Base-by-base conservation (phyloP, 2,888 invertebrate species). In the Tuberolachnus salignus region DNA sequence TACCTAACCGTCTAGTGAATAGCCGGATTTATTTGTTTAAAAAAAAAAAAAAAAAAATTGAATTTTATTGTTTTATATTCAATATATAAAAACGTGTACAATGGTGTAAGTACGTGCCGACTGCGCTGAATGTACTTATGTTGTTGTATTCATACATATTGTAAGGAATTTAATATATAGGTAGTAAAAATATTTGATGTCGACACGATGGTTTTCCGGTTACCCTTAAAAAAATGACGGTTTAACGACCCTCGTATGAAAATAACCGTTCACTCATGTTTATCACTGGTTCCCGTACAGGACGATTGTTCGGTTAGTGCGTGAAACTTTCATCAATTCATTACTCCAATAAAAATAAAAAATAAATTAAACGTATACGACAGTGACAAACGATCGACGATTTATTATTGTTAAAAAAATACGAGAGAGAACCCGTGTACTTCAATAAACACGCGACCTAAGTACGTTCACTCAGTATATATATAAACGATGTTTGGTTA, bases 41-140 rank as follows among this genome's bases (percentile, higher is more conserved):
- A 44, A 44, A 44, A 44, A 44, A 44, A 8, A 10, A 44, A 44
- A 46, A 46, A 46, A 46, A 46, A 26, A 26, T 59, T 1, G 26
- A 46, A 13, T 10, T 16, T 21, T 59, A 71, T 59, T 72, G 71
- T 59, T 72, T 73, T 73, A 73, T 13, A 34, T 34, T 73, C 23
- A 59, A 72, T 23, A n/a, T 16, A 34, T 34, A 34, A 34, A 1
- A 70, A 55, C 42, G n/a, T n/a, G 26, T 26, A 71, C 71, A 72
- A 73, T 64, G 63, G 73, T 73, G 63, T 3, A 64, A 42, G 63
- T 73, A 53, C 73, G 73, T 73, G 53, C 63, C 73, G 51, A 23
- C 34, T 49, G 71, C n/a, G 14, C 44, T 3, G 3, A 26, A 34
- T 34, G 13, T n/a, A n/a, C 21, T 51, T 19, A 19, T 13, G n/a